Evolutionary conservation across 2,888 invertebrate genomes (phyloP), one percentile per base, ranked within the genome.

Genomic region (Macrosoma leucophasiata): DNA sequence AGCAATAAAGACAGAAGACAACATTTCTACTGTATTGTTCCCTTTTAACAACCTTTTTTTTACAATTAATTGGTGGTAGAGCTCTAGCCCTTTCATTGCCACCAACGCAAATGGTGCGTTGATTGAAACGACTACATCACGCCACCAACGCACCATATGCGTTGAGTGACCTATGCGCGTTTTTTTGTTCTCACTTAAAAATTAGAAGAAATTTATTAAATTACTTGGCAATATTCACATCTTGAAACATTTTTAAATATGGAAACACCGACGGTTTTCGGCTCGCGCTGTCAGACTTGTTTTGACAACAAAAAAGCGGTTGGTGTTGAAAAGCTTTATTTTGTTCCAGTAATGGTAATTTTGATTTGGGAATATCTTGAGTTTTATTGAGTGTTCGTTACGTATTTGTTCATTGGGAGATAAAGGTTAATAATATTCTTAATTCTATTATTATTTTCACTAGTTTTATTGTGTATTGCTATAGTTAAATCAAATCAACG

Each of bases 1-100:
- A n/a, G n/a, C n/a, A n/a, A n/a, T n/a, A n/a, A n/a, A n/a, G n/a
- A n/a, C n/a, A n/a, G n/a, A n/a, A n/a, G n/a, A n/a, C n/a, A n/a
- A n/a, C n/a, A n/a, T n/a, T n/a, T n/a, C n/a, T n/a, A n/a, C n/a
- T n/a, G n/a, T n/a, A n/a, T n/a, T n/a, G n/a, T n/a, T n/a, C n/a
- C n/a, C n/a, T n/a, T n/a, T n/a, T n/a, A n/a, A n/a, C n/a, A n/a
- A n/a, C n/a, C n/a, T n/a, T n/a, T n/a, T n/a, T n/a, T n/a, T n/a
- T n/a, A n/a, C n/a, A n/a, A n/a, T n/a, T n/a, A n/a, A n/a, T n/a
- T n/a, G n/a, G n/a, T n/a, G n/a, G n/a, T n/a, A n/a, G n/a, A n/a
- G n/a, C n/a, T n/a, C n/a, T n/a, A n/a, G n/a, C 37, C 9, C 38
- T 30, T 11, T 37, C 35, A 24, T 35, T 35, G 35, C 35, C 21